Evolutionary conservation across 2,888 invertebrate species (phyloP), one percentile per base, ranked within the genome.

Genomic region (Morinoia aosen): DNA sequence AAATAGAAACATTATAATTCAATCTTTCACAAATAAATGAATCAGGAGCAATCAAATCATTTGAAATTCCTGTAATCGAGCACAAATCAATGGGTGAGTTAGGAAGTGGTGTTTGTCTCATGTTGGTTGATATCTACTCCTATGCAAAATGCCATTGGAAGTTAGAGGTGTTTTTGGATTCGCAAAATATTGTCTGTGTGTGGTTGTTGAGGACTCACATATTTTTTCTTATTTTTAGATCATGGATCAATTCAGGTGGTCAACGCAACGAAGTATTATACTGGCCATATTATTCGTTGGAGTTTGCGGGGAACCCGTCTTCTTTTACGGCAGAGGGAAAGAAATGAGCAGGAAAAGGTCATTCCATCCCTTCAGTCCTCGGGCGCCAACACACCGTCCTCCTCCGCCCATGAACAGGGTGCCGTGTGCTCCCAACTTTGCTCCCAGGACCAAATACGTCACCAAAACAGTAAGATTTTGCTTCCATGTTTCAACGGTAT

Each of bases 391-490:
- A 11, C 93, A 56, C 33, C 56, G 57, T 10, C 93, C 93, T 93
- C 93, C 93, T 57, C 58, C 93, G 57, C 93, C 56, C 16, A 57
- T 57, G 57, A 93, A 93, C 93, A 93, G 93, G 48, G 57, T 93
- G 14, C 95, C 95, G 11, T 95, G 95, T 64, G n/a, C 61, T 19
- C 95, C 95, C 25, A 95, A 61, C 64, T 95, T n/a, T 58, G 40
- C 48, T 7, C 95, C 58, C 40, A 61, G 56, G 57, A 61, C 95
- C 56, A 95, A 95, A 61, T 64, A 61, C 40, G n/a, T 95, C 58
- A 95, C 95, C 14, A 95, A 95, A 95, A 95, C 95, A 58, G 94
- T 94, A 58, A 94, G 57, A 58, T 76, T 76, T 76, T 76, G 0
- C 10, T 61, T 61, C 61, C 8, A 33, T 76, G 0, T 76, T 33